phyloP scores from a whole-genome alignment of 30 jellyfish, hydroid and myxozoan genomes.

The Aurelia aurita region DNA sequence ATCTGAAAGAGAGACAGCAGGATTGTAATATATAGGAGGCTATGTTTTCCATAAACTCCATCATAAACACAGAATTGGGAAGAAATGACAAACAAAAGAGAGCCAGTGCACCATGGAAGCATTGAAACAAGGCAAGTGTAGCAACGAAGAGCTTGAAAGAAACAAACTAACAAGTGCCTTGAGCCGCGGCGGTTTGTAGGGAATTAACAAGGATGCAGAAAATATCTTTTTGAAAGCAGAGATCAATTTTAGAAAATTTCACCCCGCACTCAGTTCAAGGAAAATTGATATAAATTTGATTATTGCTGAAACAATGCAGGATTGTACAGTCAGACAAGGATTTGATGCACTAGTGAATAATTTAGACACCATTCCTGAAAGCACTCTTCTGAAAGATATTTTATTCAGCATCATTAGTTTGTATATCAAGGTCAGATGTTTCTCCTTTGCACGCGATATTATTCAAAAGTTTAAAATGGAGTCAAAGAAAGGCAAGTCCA shows the following conservation, averaged over 20 bases:
- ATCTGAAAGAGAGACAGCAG: too few species aligned
- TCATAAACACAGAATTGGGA: conserved; percentile 8
- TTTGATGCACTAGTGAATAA: neutral
- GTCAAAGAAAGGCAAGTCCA: neutral
- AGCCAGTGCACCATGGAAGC: neutral
- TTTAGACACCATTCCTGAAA: neutral
- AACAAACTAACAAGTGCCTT: neutral
- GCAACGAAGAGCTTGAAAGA: neutral
- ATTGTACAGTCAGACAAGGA: neutral
- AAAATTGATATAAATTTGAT: neutral
- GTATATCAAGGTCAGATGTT: neutral
- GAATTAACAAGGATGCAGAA: neutral
- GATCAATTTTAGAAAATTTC: neutral
- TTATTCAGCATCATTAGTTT: too few species aligned
- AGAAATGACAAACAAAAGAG: neutral
- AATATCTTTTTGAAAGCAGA: neutral
- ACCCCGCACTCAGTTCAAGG: neutral
- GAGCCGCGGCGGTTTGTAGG: neutral
- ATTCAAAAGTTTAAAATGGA: neutral
- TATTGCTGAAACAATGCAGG: neutral
- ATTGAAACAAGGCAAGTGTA: neutral
- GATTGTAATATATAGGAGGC: too few species aligned
- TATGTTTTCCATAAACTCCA: conserved; percentile 3
- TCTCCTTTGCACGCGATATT: neutral
- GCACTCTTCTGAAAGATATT: neutral